These are phyloP conservation scores for Chaunax sp. DNA, from an alignment of 2,797 vertebrate genomes.

Conservation along the genomic window DNA sequence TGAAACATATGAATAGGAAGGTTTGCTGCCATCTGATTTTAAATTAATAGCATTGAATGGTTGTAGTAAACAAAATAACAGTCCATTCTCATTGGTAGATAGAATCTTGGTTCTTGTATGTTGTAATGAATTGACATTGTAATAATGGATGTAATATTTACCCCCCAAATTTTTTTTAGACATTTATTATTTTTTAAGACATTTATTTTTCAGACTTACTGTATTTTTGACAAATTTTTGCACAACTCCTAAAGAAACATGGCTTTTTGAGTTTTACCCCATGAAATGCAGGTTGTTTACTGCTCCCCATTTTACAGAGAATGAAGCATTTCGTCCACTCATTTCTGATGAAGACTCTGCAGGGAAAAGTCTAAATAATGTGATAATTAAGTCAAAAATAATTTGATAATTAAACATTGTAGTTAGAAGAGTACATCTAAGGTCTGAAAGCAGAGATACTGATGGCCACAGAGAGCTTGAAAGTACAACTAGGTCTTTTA, in stretches of 20 bases:
- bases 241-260: not conserved
- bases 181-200: not conserved
- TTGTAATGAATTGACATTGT: not conserved
- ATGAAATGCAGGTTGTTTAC: not conserved
- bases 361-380: not conserved
- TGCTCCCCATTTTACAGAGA: slow-evolving; percentile 5
- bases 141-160: not conserved
- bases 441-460: slow-evolving; percentile 42
- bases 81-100: not conserved
- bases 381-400: not conserved
- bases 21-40: not conserved
- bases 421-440: slow-evolving; percentile 16
- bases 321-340: not conserved
- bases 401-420: slow-evolving; percentile 16
- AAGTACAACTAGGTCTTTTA: slow-evolving; percentile 66
- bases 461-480: slow-evolving; percentile 44
- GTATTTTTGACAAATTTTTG: not conserved
- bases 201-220: not conserved
- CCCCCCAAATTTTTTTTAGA: too few species aligned
- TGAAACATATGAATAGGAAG: not conserved
- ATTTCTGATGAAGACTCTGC: not conserved
- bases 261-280: slow-evolving; percentile 1
- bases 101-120: not conserved
- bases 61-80: not conserved
- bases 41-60: not conserved